phyloP scores from a whole-genome alignment of 2,888 invertebrate genomes.

The Xanthia icteritia region DNA sequence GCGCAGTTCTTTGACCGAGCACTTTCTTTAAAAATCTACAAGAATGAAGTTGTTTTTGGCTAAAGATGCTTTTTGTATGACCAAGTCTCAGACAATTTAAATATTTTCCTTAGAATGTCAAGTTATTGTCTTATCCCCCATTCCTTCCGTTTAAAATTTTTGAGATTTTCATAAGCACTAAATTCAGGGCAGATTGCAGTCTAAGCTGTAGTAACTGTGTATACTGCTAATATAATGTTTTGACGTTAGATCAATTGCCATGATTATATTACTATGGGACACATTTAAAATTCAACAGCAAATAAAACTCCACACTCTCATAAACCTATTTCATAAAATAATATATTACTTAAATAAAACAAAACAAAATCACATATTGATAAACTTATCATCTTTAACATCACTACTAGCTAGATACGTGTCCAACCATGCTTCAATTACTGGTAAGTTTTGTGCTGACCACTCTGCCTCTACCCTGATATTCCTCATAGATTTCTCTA shows the following conservation, averaged over 20 bases:
- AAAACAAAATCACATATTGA: conserved; percentile 61
- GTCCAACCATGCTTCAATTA: conserved; percentile 93
- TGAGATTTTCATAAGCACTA: no score
- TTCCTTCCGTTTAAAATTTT: no score
- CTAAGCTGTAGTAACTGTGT: background rate
- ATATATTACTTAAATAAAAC: conserved; percentile 41
- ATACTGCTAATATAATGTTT: background rate
- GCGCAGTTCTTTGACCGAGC: no score
- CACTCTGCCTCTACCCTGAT: conserved; percentile 94
- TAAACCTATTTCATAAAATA: conserved; percentile 41
- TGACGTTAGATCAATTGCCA: no score
- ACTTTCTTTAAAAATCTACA: no score
- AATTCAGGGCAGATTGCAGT: background rate
- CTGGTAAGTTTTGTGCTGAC: conserved; percentile 94
- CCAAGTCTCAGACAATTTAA: background rate
- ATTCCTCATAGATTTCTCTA: conserved; percentile 93
- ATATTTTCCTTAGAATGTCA: background rate
- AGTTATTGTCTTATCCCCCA: no score
- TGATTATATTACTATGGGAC: no score
- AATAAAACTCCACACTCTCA: conserved; percentile 29
- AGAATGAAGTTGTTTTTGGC: background rate
- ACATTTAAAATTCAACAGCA: background rate
- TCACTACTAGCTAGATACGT: conserved; percentile 72
- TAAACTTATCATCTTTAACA: conserved; percentile 73
- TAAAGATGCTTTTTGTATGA: no score